Evolutionary conservation across 1,140 invertebrate species (phyloP), one percentile per base, ranked within the genome.

Genomic region (Drosophila murphyi): DNA sequence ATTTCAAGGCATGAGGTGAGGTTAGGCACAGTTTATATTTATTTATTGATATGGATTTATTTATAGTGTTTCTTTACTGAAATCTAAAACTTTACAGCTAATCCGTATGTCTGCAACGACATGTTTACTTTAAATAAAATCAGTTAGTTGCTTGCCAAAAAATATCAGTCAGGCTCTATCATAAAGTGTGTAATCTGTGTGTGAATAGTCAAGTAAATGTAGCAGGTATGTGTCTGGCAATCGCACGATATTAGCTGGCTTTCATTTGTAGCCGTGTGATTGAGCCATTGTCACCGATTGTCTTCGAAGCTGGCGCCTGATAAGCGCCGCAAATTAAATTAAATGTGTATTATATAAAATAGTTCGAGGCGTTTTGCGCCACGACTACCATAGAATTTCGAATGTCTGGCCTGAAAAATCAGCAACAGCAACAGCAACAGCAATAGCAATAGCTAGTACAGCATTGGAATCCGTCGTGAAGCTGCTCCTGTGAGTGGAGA

Each of bases 261-360:
- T 64, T 64, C 52, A 81, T 82, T 86, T 87, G 67, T 70, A 76
- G 68, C 52, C 2, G 39, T 43, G 39, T 65, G 76, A 83, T 86
- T 85, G 76, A 82, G 82, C 82, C 86, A 87, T 86, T 86, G 82
- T 87, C 82, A 87, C 82, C 82, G 83, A 86, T 86, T 72, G 82
- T 64, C 64, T 71, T 20, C 43, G 47, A 55, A 63, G 59, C 60
- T 87, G 87, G 88, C 87, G 82, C 88, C 88, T 87, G 87, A 90
- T 91, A 91, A 90, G 74, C 80, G 75, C 76, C 76, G 73, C 77
- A 90, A 90, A 90, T 90, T 76, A 86, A 90, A 82, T 90, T 77
- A 90, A 90, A 72, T 87, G 68, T 87, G 68, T 73, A 80, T 67
- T 67, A 68, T 69, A 71, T 72, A 65, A 71, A 69, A 61, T 59